These are phyloP conservation scores for Sipunculus nudus DNA, from an alignment of 2,888 invertebrate genomes.

Conservation along the genomic window DNA sequence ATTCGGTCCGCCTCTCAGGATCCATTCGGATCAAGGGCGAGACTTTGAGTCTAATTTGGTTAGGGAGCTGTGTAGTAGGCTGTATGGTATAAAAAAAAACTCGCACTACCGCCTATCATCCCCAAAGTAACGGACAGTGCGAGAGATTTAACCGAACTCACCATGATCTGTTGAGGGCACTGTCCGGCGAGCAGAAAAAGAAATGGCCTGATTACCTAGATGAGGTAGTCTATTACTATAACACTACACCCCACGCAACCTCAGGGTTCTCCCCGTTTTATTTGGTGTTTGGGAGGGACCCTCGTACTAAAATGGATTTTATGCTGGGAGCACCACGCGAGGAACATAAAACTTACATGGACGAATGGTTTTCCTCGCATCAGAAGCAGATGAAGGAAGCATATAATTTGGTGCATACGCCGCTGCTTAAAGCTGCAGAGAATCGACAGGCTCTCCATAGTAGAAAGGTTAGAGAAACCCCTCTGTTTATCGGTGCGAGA, in stretches of 20 bases:
- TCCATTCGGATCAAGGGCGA: constrained; percentile 9
- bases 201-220: constrained; percentile 35
- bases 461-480: too few relatives aligned
- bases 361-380: too few relatives aligned
- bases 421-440: not conserved
- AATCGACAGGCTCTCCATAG: too few relatives aligned
- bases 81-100: constrained; percentile 2
- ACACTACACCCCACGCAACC: constrained; percentile 3
- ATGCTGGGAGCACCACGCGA: too few relatives aligned
- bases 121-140: constrained; percentile 32
- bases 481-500: not conserved
- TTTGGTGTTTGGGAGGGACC: constrained; percentile 10
- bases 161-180: constrained; percentile 30
- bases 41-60: constrained; percentile 5
- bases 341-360: too few relatives aligned
- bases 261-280: constrained; percentile 6
- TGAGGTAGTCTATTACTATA: constrained; percentile 24
- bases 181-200: constrained; percentile 26
- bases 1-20: constrained; percentile 23
- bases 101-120: constrained; percentile 20
- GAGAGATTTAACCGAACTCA: constrained; percentile 41
- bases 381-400: too few relatives aligned
- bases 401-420: too few relatives aligned
- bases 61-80: not conserved
- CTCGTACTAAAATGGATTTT: not conserved